phyloP scores from a whole-genome alignment of 92 coral and sea anemone species.

The Parazoanthus atlanticus region DNA sequence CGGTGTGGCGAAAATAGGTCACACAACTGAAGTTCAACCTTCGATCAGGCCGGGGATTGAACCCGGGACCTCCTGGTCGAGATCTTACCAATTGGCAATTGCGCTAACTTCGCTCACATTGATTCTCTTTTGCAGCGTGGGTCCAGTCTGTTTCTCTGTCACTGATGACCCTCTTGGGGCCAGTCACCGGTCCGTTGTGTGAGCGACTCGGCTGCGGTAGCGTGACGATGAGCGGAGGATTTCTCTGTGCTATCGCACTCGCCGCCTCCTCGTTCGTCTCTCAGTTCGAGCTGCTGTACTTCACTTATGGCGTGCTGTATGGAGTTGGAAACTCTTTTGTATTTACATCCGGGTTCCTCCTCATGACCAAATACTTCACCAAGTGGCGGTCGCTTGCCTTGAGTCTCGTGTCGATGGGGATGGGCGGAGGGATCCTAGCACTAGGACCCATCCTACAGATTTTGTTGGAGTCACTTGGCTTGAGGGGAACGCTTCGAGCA shows the following conservation, averaged over 20 bases:
- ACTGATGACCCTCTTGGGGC: background rate
- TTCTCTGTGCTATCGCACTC: background rate
- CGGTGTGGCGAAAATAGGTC: too few species aligned
- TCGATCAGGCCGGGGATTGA: too few species aligned
- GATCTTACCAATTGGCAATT: too few species aligned
- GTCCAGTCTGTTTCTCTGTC: background rate
- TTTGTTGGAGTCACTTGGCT: background rate
- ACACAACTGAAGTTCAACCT: too few species aligned
- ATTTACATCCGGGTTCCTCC: constrained; percentile 17
- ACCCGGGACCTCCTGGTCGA: too few species aligned
- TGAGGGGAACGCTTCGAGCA: background rate
- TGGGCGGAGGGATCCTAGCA: background rate
- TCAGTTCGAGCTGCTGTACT: background rate
- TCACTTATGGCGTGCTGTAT: background rate
- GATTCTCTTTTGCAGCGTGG: background rate
- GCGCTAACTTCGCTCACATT: too few species aligned
- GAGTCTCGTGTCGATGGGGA: constrained; percentile 7
- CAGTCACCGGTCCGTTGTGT: background rate
- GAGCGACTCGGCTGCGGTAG: constrained; percentile 9
- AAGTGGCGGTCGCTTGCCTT: background rate
- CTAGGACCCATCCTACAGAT: background rate
- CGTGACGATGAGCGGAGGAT: background rate
- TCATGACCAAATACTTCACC: constrained; percentile 11
- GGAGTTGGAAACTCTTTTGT: constrained; percentile 20
- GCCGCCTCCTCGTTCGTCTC: constrained; percentile 8